phyloP scores from a whole-genome alignment of 1,140 invertebrate genomes.

The Apis dorsata region DNA sequence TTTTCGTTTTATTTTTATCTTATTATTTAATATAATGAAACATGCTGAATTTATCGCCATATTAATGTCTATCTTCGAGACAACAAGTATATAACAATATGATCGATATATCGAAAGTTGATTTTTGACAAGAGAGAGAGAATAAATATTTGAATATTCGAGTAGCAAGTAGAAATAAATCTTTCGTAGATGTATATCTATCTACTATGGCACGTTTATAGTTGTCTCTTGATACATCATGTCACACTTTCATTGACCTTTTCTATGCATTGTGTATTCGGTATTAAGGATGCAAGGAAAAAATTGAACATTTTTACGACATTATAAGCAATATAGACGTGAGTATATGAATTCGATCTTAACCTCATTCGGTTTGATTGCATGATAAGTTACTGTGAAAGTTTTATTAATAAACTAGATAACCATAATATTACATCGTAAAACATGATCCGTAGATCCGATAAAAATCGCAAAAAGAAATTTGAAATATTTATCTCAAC shows the following conservation, averaged over 20 bases:
- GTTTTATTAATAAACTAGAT: background rate
- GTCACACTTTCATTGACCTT: slow-evolving; percentile 14
- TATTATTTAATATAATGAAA: background rate
- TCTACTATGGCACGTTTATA: background rate
- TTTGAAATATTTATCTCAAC: background rate
- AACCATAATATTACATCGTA: no score
- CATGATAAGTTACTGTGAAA: background rate
- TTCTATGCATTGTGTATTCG: background rate
- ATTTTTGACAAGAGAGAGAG: background rate
- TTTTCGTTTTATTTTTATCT: background rate
- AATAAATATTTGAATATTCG: background rate
- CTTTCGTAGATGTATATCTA: background rate
- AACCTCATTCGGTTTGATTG: background rate
- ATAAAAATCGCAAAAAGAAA: background rate
- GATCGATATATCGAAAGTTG: slow-evolving; percentile 3
- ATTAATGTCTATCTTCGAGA: background rate
- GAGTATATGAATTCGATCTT: background rate
- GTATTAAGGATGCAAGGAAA: background rate
- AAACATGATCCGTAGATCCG: no score
- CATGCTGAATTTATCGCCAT: no score
- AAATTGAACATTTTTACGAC: background rate
- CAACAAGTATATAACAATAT: no score
- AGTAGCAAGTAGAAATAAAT: background rate
- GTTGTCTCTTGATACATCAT: background rate
- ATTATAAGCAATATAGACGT: no score